Conservation (phyloP, 1,140 invertebrate species). For the Diuraphis noxia region DNA sequence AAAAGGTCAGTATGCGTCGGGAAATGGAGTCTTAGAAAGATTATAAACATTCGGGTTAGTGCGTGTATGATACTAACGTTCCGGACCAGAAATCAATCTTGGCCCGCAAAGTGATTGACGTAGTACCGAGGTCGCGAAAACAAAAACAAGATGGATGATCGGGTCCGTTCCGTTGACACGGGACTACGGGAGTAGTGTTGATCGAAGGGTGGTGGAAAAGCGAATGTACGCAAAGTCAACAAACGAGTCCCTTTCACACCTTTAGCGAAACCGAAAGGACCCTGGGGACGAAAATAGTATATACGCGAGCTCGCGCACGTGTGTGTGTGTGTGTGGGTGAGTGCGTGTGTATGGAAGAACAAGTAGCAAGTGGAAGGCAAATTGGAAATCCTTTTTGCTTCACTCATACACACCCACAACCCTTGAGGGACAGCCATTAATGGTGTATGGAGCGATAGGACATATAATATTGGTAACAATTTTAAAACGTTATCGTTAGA, state of each 20-base stretch:
- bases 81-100: slow-evolving; percentile 40
- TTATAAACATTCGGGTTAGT: slow-evolving; percentile 18
- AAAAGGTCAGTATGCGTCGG: neutral
- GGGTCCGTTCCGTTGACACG: neutral
- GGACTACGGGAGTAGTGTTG: neutral
- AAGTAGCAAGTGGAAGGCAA: neutral
- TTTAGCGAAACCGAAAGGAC: slow-evolving; percentile 30
- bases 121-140: slow-evolving; percentile 33
- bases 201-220: neutral
- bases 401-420: neutral
- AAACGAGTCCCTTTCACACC: slow-evolving; percentile 49
- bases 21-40: slow-evolving; percentile 17
- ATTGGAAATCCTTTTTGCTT: slow-evolving; percentile 47
- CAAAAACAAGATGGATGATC: slow-evolving; percentile 51
- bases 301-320: neutral
- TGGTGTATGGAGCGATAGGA: neutral
- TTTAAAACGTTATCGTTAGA: slow-evolving; percentile 21
- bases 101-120: slow-evolving; percentile 43
- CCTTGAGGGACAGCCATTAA: slow-evolving; percentile 44
- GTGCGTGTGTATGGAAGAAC: neutral
- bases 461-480: slow-evolving; percentile 26
- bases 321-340: neutral
- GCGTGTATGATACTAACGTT: neutral
- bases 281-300: slow-evolving; percentile 9
- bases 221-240: slow-evolving; percentile 31